Base-by-base conservation (phyloP, 2,797 vertebrate genomes). In the Micrastur ruficollis region DNA sequence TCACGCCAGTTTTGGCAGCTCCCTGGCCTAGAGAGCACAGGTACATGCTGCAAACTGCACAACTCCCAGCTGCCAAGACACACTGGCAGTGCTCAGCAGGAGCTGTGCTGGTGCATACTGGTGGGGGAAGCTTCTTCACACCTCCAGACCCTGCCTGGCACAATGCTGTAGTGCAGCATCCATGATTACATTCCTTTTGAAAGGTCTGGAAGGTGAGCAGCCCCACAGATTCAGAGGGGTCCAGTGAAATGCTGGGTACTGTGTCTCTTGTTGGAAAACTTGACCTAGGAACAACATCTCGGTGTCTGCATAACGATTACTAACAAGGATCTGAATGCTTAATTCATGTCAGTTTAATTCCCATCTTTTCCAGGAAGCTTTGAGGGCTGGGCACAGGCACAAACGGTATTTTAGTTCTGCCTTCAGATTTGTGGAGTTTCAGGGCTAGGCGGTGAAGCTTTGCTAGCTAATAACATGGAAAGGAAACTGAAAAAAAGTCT, bases 11-110 rank as follows among this genome's bases (percentile, higher is more conserved):
- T 36, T 9, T 38, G 75, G 75, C 46, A 83, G 68, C 36, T 67
- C 19, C 53, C 40, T 2, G 13, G 81, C 86, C 5, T 4, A 80
- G 27, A 46, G 29, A 19, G 53, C 42, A 29, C 46, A 86, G 36
- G 32, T 21, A 52, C 0, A 0, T 0, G 0, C 61, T 73, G 52
- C 44, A 22, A 79, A 74, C 34, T 11, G 52, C 47, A 6, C 22
- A 46, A 4, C 26, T 83, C 59, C 46, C 34, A 18, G 65, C 19
- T 44, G 85, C 72, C 55, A 53, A 27, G 25, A 49, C 36, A n/a
- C 22, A 19, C 23, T 1, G 38, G 18, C 52, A 59, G 75, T 2
- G 6, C 47, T 38, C 47, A 34, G 61, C 27, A 59, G 46, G 49
- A 55, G 21, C 49, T 5, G 18, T 12, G 34, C 59, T 38, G 56